A percentile compares a stretch with the other conserved stretches of the same genome.
These are phyloP conservation scores for Pomacea maculata DNA, from an alignment of 1,140 invertebrate species.

Conservation along the genomic window DNA sequence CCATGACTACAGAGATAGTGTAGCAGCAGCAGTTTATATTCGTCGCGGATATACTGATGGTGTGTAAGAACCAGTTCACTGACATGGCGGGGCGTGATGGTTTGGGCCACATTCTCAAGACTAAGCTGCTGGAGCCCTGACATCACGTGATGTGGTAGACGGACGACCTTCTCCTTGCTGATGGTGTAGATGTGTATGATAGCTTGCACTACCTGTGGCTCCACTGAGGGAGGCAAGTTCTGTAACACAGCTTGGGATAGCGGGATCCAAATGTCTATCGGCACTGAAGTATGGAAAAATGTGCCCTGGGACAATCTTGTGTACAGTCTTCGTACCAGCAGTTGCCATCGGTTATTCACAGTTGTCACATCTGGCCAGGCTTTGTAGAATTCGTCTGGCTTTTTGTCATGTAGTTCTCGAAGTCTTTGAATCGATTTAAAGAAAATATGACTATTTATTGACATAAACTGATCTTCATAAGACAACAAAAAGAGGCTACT, in stretches of 20 bases:
- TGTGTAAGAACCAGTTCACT: not conserved
- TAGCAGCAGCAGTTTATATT: conserved; percentile 13
- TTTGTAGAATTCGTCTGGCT: conserved; percentile 17
- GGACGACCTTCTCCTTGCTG: conserved; percentile 5
- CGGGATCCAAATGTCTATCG: not conserved
- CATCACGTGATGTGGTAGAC: conserved; percentile 9
- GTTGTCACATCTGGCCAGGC: conserved; percentile 23
- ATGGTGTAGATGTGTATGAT: conserved; percentile 12
- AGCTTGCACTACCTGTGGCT: conserved; percentile 1
- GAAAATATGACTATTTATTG: too few relatives aligned
- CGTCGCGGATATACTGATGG: not conserved
- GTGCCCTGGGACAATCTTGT: not conserved
- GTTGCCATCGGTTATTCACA: conserved; percentile 31
- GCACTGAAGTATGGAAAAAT: conserved; percentile 4
- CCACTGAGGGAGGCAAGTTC: not conserved
- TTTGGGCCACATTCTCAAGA: not conserved
- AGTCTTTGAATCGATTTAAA: not conserved
- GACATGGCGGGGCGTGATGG: not conserved
- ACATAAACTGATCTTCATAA: too few relatives aligned
- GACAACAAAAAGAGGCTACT: too few relatives aligned
- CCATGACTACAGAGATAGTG: conserved; percentile 16
- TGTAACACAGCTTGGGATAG: conserved; percentile 3
- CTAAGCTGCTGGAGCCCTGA: not conserved
- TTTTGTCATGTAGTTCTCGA: not conserved
- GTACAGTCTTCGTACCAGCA: conserved; percentile 23